phyloP scores from a whole-genome alignment of 2,888 invertebrate species.

The Athripsodes cinereus region DNA sequence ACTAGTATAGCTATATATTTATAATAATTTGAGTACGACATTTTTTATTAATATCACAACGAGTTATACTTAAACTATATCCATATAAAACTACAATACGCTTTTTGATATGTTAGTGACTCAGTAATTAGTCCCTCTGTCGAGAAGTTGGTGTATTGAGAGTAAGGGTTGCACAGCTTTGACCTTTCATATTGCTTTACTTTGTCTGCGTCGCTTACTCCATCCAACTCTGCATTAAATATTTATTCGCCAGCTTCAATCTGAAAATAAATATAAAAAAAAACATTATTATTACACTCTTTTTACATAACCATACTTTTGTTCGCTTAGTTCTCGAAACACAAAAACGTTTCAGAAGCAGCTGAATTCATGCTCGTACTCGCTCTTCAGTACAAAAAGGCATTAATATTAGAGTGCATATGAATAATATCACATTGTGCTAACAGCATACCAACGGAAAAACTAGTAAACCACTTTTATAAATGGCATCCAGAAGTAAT shows the following conservation, averaged over 20 bases:
- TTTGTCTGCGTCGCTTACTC: background rate
- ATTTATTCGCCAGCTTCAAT: no score
- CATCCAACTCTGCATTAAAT: no score
- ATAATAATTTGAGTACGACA: slow-evolving; percentile 15
- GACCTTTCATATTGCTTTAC: background rate
- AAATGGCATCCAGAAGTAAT: no score
- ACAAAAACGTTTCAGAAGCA: no score
- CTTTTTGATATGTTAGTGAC: background rate
- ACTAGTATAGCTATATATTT: slow-evolving; percentile 11
- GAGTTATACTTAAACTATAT: background rate
- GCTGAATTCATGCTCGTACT: no score
- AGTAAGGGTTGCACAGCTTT: background rate
- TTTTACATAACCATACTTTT: background rate
- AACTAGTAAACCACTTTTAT: no score
- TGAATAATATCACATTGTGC: no score
- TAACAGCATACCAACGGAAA: no score
- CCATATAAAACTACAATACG: background rate
- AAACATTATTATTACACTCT: background rate
- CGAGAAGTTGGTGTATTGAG: background rate
- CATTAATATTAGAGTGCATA: no score
- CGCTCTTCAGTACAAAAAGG: no score
- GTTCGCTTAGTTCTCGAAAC: no score
- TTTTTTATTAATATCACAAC: slow-evolving; percentile 10
- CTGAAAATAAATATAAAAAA: background rate
- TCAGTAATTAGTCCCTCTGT: background rate